Percentiles rank a stretch among this genome's conserved stretches.
phyloP scores from a whole-genome alignment of 2,888 invertebrate genomes.

The Drosophila mayaguana region DNA sequence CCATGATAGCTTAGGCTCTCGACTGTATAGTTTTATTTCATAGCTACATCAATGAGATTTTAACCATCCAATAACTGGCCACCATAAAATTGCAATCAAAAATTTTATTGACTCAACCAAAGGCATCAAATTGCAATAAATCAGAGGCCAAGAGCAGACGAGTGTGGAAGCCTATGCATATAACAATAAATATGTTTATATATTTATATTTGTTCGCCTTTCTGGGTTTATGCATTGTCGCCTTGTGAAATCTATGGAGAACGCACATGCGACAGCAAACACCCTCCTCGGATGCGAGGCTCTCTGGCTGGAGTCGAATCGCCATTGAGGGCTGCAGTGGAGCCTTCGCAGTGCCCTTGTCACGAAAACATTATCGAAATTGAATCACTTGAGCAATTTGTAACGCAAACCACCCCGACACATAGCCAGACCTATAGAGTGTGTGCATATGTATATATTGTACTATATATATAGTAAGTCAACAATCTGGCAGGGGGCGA shows the following conservation, averaged over 20 bases:
- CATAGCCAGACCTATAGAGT: conserved; percentile 14
- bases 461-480: conserved; percentile 15
- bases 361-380: conserved; percentile 66
- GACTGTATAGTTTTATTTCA: background rate
- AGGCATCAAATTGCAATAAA: conserved; percentile 42
- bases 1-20: background rate
- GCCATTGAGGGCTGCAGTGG: conserved; percentile 11
- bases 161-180: conserved; percentile 20
- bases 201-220: conserved; percentile 30
- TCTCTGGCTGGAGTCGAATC: background rate
- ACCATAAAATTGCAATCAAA: conserved; percentile 23
- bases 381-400: conserved; percentile 79
- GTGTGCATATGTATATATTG: background rate
- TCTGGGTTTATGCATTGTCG: conserved; percentile 54
- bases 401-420: conserved; percentile 61
- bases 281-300: conserved; percentile 7
- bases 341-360: conserved; percentile 19
- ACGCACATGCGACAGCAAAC: conserved; percentile 28
- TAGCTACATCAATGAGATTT: conserved; percentile 7
- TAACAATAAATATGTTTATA: background rate
- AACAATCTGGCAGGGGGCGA: conserved; percentile 39
- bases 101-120: conserved; percentile 12
- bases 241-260: conserved; percentile 46
- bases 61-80: conserved; percentile 11
- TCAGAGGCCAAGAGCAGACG: conserved; percentile 39